phyloP scores from a whole-genome alignment of 2,113 vertebrate genomes.

The Anarhynchus alexandrinus region DNA sequence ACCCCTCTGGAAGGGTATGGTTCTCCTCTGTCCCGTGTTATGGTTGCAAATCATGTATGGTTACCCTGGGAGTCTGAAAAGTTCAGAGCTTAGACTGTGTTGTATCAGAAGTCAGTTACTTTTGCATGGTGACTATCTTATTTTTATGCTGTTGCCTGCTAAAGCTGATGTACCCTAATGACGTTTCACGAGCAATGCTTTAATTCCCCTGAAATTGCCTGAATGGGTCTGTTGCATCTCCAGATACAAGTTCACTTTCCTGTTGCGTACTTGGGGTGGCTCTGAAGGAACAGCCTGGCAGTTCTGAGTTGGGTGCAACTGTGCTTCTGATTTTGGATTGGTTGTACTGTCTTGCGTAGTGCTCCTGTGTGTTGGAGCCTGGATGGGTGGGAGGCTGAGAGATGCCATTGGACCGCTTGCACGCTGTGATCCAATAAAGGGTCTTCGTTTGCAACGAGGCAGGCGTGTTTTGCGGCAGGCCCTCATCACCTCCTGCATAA shows the following conservation, averaged over 20 bases:
- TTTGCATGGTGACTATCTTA: background rate
- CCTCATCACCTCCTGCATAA: background rate
- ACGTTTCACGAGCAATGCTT: background rate
- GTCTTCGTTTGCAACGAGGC: accelerated
- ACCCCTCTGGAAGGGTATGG: background rate
- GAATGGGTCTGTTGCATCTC: background rate
- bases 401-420: background rate
- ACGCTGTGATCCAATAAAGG: background rate
- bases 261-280: accelerated
- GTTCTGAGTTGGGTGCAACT: background rate
- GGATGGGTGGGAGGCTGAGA: background rate
- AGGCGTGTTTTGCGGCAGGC: background rate
- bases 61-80: no score
- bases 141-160: background rate
- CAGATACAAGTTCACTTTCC: background rate
- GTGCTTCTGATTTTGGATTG: background rate
- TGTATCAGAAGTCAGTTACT: background rate
- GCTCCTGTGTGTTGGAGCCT: background rate
- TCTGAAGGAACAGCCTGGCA: background rate
- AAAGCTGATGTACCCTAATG: background rate
- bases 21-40: background rate
- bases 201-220: background rate
- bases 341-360: accelerated
- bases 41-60: background rate
- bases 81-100: background rate